These are phyloP conservation scores for Ondatra zibethicus DNA, from an alignment of 2,113 vertebrate genomes.

Conservation along the genomic window DNA sequence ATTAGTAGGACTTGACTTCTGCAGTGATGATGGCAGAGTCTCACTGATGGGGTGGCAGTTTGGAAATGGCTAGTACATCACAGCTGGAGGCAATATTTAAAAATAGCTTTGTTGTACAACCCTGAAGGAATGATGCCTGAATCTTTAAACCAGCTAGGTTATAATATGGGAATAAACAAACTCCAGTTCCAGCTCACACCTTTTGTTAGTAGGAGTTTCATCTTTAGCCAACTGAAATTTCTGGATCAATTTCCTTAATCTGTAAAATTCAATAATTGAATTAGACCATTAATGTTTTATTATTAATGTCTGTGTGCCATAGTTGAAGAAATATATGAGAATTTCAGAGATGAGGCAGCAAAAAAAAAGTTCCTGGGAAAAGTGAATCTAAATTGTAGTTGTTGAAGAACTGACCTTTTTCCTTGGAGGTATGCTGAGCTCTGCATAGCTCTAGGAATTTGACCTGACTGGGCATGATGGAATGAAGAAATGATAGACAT, in stretches of 20 bases:
- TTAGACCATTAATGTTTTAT: neutral
- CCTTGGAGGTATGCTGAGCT: neutral
- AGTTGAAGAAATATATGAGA: neutral
- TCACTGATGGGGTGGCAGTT: neutral
- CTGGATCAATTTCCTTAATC: neutral
- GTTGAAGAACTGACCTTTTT: conserved; percentile 1
- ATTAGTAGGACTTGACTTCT: neutral
- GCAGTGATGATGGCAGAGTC: neutral
- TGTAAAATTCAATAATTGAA: neutral
- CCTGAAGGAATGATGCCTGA: neutral
- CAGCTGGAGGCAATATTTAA: conserved; percentile 13
- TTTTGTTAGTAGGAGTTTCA: neutral
- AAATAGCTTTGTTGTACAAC: neutral
- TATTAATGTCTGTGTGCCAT: neutral
- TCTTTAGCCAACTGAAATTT: neutral
- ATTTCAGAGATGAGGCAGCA: conserved; percentile 4
- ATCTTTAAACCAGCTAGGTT: neutral
- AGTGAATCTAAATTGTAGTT: neutral
- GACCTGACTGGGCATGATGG: no score
- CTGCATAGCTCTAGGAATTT: neutral
- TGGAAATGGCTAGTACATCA: neutral
- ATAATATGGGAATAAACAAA: neutral
- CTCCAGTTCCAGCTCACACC: neutral
- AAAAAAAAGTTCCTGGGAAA: neutral
- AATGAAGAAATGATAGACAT: neutral